Evolutionary conservation across 2,888 invertebrate genomes (phyloP).

Genomic region (Trachelus stipa): DNA sequence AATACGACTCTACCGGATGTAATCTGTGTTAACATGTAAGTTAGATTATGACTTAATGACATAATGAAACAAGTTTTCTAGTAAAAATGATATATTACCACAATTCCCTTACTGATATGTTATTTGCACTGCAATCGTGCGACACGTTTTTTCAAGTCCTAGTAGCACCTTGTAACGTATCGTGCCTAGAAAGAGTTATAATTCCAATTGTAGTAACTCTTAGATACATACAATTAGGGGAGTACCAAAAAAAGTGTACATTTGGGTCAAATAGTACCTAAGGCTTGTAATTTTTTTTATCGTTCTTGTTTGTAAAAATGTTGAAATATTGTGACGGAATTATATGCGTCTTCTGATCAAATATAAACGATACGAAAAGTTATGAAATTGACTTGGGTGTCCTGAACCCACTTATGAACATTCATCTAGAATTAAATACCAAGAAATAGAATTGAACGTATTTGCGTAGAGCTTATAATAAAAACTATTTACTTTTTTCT

Average conservation of each 20-base stretch:
- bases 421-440: not conserved
- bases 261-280: too few species aligned
- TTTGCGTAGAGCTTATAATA: not conserved
- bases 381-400: not conserved
- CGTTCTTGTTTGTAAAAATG: not conserved
- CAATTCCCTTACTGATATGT: too few species aligned
- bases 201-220: too few species aligned
- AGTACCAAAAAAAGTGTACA: not conserved
- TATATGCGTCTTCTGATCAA: not conserved
- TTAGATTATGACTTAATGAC: not conserved
- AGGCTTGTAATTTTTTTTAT: too few species aligned
- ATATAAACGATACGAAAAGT: too few species aligned
- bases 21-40: not conserved
- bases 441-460: not conserved
- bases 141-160: too few species aligned
- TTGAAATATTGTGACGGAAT: not conserved
- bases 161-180: not conserved
- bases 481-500: not conserved
- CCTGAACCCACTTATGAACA: not conserved
- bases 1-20: not conserved
- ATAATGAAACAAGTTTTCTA: not conserved
- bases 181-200: not conserved
- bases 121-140: too few species aligned
- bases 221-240: not conserved
- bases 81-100: not conserved